Base-by-base conservation (phyloP, 1,140 invertebrate genomes). In the Neotoxoptera formosana region DNA sequence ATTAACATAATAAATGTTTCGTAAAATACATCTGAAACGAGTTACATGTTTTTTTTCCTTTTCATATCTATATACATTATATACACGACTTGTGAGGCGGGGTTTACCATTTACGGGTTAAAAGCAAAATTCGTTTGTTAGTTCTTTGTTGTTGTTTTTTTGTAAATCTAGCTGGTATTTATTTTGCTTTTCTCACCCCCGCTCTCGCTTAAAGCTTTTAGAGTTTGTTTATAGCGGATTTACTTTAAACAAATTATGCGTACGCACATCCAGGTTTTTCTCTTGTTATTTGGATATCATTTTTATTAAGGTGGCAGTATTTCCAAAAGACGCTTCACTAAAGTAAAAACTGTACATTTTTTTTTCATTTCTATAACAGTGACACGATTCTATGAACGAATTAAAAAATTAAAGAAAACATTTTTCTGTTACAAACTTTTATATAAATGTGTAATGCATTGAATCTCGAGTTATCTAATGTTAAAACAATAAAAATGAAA, bases 171-270 rank as follows among this genome's bases (percentile, higher is more conserved):
- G 41, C 23, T 30, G 45, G 89, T 90, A 90, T 90, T 90, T 90
- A 67, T 90, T 90, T 90, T 45, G 23, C 36, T 90, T 90, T 45
- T 36, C 23, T 60, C 23, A 7, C 9, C 14, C 3, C 53, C 25
- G 11, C 25, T 25, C 34, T 25, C n/a, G 1, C 36, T 41, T 25
- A 30, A 47, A 2, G 34, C 34, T 67, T 67, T 90, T 41, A 89
- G 88, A 25, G 89, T 90, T 90, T 90, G 53, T 90, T 67, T 34
- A 45, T 90, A n/a, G 41, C 25, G 87, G 87, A 89, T 89, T 89
- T 89, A 89, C 87, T 36, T 21, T 90, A 30, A 90, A 30, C 56
- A 90, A 90, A 90, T 90, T 90, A 90, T 60, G 56, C 25, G 36
- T 67, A 89, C 88, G 4, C 48, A 56, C n/a, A 25, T 25, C 8